Conservation (phyloP, 2,888 invertebrate species). For the Coleophora flavipennella region DNA sequence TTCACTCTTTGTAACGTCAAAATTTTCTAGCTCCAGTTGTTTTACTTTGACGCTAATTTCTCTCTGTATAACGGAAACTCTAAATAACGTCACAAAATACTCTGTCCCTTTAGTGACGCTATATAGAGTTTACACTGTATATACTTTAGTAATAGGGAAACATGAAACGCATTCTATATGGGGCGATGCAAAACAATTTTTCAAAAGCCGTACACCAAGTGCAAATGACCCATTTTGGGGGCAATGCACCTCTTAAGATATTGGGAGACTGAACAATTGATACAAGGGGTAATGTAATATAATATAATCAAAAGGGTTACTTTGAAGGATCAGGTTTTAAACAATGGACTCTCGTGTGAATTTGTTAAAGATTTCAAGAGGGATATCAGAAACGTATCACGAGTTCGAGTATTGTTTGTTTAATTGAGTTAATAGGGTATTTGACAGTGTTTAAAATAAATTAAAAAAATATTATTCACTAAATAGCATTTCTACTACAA, state of each 20-base stretch:
- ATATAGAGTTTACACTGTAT: too few species aligned
- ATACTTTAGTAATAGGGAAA: too few species aligned
- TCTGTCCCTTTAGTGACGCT: too few species aligned
- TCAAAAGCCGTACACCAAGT: slow-evolving; percentile 6
- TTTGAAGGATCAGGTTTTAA: slow-evolving; percentile 26
- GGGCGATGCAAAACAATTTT: neutral
- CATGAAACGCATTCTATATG: too few species aligned
- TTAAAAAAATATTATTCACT: too few species aligned
- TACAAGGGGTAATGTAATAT: neutral
- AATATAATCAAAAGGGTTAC: slow-evolving; percentile 25
- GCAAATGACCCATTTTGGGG: slow-evolving; percentile 34
- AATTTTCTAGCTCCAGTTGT: too few species aligned
- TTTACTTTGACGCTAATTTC: too few species aligned
- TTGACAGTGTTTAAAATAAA: too few species aligned
- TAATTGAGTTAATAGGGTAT: slow-evolving; percentile 7
- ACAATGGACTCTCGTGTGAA: slow-evolving; percentile 11
- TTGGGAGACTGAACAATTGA: slow-evolving; percentile 27
- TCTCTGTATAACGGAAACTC: too few species aligned
- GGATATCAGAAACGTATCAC: slow-evolving; percentile 10
- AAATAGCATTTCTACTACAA: too few species aligned
- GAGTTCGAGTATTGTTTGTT: neutral
- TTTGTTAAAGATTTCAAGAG: slow-evolving; percentile 11
- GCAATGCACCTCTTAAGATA: slow-evolving; percentile 32
- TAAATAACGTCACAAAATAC: too few species aligned
- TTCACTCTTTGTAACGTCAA: too few species aligned